These are phyloP conservation scores for Naso thynnoides DNA, from an alignment of 2,797 vertebrate species.

Conservation along the genomic window DNA sequence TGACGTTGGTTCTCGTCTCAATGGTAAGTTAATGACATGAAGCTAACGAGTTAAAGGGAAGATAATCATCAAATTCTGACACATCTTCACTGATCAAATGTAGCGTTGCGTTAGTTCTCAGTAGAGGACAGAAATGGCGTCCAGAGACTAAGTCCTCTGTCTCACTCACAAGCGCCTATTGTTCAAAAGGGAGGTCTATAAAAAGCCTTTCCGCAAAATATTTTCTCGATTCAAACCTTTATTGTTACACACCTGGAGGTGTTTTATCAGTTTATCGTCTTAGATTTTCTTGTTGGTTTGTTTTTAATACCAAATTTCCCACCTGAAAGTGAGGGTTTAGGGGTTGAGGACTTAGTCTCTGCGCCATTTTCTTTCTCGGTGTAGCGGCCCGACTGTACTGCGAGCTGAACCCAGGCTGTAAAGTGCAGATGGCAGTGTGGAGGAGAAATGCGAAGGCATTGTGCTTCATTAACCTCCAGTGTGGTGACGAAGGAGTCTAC, in stretches of 20 bases:
- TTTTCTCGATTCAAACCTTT: conserved; percentile 36
- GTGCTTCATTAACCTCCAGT: conserved; percentile 26
- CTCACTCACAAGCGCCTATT: conserved; percentile 97
- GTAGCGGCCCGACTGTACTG: conserved; percentile 83
- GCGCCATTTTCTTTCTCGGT: conserved; percentile 99
- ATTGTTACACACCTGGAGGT: conserved; percentile 77
- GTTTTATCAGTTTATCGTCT: conserved; percentile 73
- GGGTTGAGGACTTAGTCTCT: conserved; percentile 99
- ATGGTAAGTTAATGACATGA: conserved; percentile 89
- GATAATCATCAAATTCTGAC: conserved; percentile 16
- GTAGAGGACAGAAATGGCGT: conserved; percentile 96
- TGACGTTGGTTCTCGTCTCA: conserved; percentile 91
- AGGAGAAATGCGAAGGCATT: conserved; percentile 58
- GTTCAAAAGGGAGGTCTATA: conserved; percentile 92
- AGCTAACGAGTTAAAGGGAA: background rate
- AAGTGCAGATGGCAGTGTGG: conserved; percentile 78
- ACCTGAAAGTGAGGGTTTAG: conserved; percentile 92
- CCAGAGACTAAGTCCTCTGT: conserved; percentile 99
- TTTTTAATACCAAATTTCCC: conserved; percentile 62
- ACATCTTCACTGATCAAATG: conserved; percentile 46
- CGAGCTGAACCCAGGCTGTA: conserved; percentile 72
- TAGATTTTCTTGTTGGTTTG: conserved; percentile 11
- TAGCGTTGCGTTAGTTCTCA: conserved; percentile 69
- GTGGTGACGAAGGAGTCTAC: background rate
- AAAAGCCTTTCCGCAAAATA: conserved; percentile 71